Base-by-base conservation (phyloP, 2,888 invertebrate species). In the Scaptomyza tumidula region DNA sequence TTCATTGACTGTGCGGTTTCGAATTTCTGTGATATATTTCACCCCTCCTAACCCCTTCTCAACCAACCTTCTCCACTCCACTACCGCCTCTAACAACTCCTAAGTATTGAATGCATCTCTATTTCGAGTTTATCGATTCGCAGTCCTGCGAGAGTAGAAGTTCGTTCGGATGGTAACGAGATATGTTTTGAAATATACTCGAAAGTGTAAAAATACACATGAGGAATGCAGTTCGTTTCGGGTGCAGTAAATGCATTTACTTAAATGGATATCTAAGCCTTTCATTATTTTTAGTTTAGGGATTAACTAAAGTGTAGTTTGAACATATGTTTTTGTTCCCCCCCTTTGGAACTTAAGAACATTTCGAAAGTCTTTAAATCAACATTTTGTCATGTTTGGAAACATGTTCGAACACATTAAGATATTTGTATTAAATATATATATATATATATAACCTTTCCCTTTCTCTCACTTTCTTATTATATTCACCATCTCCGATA, bases 1-100 rank as follows among this genome's bases (percentile, higher is more conserved):
- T 85, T 87, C 88, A 72, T 85, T 83, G 88, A 82, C 83, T 75
- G 71, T 85, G 88, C 58, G 88, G 83, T 87, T 68, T 83, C 83
- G 52, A 71, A 61, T 83, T 83, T 72, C 83, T 79, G 80, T 83
- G 61, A 77, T 79, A 82, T 72, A 71, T 61, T 66, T 60, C 48
- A 29, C 35, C 49, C 19, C 31, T 13, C 29, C 29, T 7, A 5
- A 29, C 45, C 19, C 14, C 35, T 45, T 2, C 27, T 11, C 14
- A 1, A n/a, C 43, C 10, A 27, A 19, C 33, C 33, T 3, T 0
- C 10, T 2, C 54, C 27, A 49, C 39, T 57, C 63, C 69, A 10
- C 49, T 19, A 2, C 19, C 19, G 19, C 19, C 19, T 19, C 19
- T 19, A 10, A 19, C 33, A 2, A 24, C 24, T 39, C 50, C 43